Evolutionary conservation across 2,888 invertebrate genomes (phyloP), one percentile per base, ranked within the genome.

Genomic region (Sphinx pinastri): DNA sequence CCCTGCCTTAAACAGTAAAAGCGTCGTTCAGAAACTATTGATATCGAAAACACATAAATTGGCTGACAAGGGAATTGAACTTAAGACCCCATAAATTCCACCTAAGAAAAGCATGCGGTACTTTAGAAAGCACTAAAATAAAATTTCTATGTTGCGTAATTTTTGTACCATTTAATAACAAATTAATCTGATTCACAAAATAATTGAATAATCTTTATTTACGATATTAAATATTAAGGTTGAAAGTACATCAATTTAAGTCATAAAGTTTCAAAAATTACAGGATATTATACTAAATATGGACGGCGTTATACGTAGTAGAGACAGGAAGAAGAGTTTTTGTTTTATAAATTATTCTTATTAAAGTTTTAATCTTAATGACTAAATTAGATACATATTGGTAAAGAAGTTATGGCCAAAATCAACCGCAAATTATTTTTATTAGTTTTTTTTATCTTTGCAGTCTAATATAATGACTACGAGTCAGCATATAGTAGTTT

Each of bases 201-300:
- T 49, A 63, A 63, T 49, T 49, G 16, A 47, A 47, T 63, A 49
- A 49, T 49, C 60, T 47, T 16, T 63, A 19, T 19, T 13, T 63
- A 63, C 49, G 12, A 13, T 13, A 8, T 63, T 12, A 25, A 25
- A 13, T 25, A 25, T 19, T 19, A 63, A 19, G 49, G 19, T 63
- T 63, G 49, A 63, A 60, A 49, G 47, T 49, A 63, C 63, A 19
- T 49, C 16, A 47, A 60, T 63, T 63, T 19, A 12, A 63, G 13
- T 63, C 11, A 63, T 63, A 63, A 63, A 19, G 16, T 49, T 63
- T 47, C 10, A 49, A 25, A 60, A 63, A 49, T 63, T 63, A 63
- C 49, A 49, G 19, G 49, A 19, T 63, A 63, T 63, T 63, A 63
- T 19, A 47, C 63, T 63, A 63, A 63, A 63, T 19, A 49, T 63